Evolutionary conservation across 2,113 vertebrate genomes (phyloP).

Genomic region (Numida meleagris): DNA sequence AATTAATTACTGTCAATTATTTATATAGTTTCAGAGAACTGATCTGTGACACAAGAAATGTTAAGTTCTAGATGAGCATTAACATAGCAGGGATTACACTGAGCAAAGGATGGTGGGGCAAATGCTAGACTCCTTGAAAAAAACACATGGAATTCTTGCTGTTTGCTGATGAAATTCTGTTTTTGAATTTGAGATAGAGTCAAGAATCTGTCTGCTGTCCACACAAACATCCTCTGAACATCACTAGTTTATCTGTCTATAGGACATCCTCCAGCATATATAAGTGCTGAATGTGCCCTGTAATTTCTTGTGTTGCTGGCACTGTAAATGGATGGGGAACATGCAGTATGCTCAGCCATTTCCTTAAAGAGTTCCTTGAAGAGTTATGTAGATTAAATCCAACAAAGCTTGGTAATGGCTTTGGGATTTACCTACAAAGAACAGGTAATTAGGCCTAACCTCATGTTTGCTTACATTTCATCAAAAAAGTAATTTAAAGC

Average conservation of each 20-base stretch:
- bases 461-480: background rate
- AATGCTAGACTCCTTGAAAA: background rate
- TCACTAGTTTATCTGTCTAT: accelerated
- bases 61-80: background rate
- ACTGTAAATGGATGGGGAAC: background rate
- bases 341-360: background rate
- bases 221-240: background rate
- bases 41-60: background rate
- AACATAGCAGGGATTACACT: background rate
- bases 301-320: background rate
- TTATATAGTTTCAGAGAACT: conserved; percentile 1
- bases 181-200: background rate
- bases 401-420: background rate
- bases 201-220: background rate
- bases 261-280: accelerated
- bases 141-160: background rate
- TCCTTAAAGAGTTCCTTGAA: background rate
- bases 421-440: background rate
- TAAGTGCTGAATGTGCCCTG: background rate
- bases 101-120: background rate
- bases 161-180: background rate
- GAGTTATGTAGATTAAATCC: background rate
- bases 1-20: conserved; percentile 48
- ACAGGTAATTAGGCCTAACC: background rate
- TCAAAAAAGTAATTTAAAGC: background rate